Evolutionary conservation across 2,888 invertebrate species (phyloP).

Genomic region (Drosophila glabriapex): DNA sequence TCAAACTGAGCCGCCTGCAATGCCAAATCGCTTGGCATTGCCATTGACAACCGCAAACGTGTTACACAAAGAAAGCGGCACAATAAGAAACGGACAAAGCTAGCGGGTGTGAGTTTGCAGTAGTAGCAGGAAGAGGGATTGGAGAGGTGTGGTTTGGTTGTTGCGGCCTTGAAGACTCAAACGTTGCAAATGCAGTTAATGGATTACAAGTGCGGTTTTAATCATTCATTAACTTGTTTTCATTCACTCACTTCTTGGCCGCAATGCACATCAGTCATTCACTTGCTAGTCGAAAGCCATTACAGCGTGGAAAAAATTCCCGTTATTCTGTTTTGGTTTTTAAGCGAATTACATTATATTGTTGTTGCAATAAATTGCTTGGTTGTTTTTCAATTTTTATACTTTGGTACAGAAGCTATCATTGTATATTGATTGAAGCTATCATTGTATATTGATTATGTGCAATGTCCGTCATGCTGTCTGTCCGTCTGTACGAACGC

Average conservation of each 20-base stretch:
- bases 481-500: too few relatives aligned
- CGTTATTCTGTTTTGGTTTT: conserved; percentile 15
- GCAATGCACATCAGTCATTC: conserved; percentile 9
- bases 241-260: background rate
- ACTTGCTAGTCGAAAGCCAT: conserved; percentile 30
- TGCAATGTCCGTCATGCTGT: too few relatives aligned
- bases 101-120: background rate
- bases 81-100: conserved; percentile 9
- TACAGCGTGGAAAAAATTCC: conserved; percentile 35
- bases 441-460: too few relatives aligned
- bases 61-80: conserved; percentile 56
- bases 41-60: conserved; percentile 54
- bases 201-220: conserved; percentile 2
- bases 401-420: too few relatives aligned
- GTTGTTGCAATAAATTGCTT: conserved; percentile 39
- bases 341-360: conserved; percentile 50
- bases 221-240: conserved; percentile 5
- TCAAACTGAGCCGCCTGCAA: conserved; percentile 59
- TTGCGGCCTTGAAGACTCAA: conserved; percentile 44
- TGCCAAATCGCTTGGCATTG: conserved; percentile 55
- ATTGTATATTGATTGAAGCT: too few relatives aligned
- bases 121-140: too few relatives aligned
- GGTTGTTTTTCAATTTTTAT: background rate
- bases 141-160: too few relatives aligned
- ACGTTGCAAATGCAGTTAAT: conserved; percentile 38